Conservation (phyloP, 2,888 invertebrate genomes). For the Ophion ventricosus region DNA sequence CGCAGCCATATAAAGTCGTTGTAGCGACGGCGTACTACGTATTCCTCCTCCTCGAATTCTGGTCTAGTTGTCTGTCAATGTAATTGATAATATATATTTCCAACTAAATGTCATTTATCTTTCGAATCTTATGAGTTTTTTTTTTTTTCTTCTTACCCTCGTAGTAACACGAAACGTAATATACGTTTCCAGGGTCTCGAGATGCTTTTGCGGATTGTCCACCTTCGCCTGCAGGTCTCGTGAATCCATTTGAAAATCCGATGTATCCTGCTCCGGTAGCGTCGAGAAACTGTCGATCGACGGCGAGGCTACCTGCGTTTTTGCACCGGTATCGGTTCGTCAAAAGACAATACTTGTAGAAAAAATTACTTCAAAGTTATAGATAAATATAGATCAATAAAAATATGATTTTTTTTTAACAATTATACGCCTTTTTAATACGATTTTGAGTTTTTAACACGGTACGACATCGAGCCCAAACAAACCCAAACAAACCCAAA, state of each 20-base stretch:
- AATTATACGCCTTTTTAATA: too few species aligned
- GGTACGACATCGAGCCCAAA: too few species aligned
- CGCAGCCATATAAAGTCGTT: constrained; percentile 90
- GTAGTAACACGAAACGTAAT: constrained; percentile 89
- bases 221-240: constrained; percentile 88
- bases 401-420: too few species aligned
- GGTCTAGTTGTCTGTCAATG: constrained; percentile 85
- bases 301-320: constrained; percentile 85
- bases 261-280: constrained; percentile 85
- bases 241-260: constrained; percentile 85
- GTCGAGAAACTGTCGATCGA: constrained; percentile 87
- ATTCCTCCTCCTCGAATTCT: constrained; percentile 87
- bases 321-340: background rate
- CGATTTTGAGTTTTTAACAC: too few species aligned
- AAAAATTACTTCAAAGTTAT: too few species aligned
- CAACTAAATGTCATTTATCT: background rate
- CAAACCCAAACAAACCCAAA: too few species aligned
- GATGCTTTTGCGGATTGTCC: constrained; percentile 90
- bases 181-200: constrained; percentile 89
- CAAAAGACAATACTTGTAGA: too few species aligned
- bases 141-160: constrained; percentile 84
- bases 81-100: background rate
- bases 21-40: constrained; percentile 87
- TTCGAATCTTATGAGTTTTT: background rate
- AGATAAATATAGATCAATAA: too few species aligned